phyloP scores from a whole-genome alignment of 2,113 vertebrate genomes.

The Campylomormyrus tamandua region DNA sequence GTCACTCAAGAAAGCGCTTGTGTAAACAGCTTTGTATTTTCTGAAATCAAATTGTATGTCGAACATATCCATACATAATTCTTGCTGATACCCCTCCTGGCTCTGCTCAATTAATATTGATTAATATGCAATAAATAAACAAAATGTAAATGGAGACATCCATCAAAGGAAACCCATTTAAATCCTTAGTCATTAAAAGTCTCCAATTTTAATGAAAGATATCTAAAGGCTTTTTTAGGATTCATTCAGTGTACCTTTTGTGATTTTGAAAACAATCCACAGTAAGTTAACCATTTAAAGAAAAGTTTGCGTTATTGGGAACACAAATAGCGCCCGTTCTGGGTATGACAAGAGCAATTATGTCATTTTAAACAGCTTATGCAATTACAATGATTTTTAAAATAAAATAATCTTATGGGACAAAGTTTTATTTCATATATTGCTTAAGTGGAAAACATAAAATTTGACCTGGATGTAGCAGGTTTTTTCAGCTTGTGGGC shows the following conservation, averaged over 20 bases:
- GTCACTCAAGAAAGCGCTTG: background rate
- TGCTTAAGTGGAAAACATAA: background rate
- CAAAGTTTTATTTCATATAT: background rate
- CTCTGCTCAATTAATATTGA: background rate
- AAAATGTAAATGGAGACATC: conserved; percentile 21
- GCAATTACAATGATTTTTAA: background rate
- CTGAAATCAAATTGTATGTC: background rate
- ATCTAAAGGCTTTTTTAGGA: conserved; percentile 14
- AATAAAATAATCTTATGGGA: background rate
- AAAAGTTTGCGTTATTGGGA: background rate
- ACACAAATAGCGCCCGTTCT: conserved; percentile 7
- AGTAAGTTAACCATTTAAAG: background rate
- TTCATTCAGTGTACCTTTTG: background rate
- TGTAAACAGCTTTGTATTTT: background rate
- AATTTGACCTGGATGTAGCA: background rate
- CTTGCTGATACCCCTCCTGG: background rate
- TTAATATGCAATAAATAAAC: conserved; percentile 8
- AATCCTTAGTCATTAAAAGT: conserved; percentile 42
- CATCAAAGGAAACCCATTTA: conserved; percentile 53
- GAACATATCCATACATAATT: background rate
- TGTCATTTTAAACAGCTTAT: background rate
- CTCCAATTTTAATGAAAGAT: conserved; percentile 42
- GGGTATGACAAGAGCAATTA: conserved; percentile 3
- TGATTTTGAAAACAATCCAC: background rate
- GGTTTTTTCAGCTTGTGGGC: background rate